Percentiles rank a stretch among this genome's conserved stretches.
phyloP scores from a whole-genome alignment of 2,113 vertebrate species.

The Furnarius figulus region DNA sequence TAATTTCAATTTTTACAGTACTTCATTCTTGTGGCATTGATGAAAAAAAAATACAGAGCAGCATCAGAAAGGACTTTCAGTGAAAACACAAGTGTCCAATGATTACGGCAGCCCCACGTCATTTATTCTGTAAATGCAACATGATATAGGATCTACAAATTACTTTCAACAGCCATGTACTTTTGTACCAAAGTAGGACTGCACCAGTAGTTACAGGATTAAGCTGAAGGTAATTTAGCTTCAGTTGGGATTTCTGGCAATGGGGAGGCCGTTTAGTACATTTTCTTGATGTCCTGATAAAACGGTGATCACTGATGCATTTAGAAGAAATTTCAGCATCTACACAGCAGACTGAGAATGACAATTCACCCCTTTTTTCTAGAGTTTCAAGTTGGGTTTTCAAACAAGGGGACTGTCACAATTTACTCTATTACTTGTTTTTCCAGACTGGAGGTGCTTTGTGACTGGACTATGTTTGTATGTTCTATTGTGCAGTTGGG shows the following conservation, averaged over 20 bases:
- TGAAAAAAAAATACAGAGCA: slow-evolving; percentile 45
- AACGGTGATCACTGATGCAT: slow-evolving; percentile 25
- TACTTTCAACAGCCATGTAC: slow-evolving; percentile 3
- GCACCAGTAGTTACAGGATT: slow-evolving; percentile 15
- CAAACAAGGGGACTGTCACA: not conserved
- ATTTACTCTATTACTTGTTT: slow-evolving; percentile 11
- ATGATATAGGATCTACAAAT: slow-evolving; percentile 39
- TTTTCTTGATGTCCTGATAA: slow-evolving; percentile 53
- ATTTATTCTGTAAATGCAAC: slow-evolving; percentile 47
- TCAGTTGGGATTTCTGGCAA: slow-evolving; percentile 53
- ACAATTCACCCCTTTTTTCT: not conserved
- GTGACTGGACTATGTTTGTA: not conserved
- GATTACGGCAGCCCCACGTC: slow-evolving; percentile 58
- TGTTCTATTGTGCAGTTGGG: not conserved
- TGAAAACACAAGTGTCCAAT: slow-evolving; percentile 54
- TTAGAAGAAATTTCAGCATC: slow-evolving; percentile 38
- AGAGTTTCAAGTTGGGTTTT: slow-evolving; percentile 4
- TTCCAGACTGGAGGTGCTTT: not conserved
- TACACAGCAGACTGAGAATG: not conserved
- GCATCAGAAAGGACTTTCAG: slow-evolving; percentile 55
- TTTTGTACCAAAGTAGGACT: slow-evolving; percentile 42
- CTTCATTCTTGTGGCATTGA: slow-evolving; percentile 63
- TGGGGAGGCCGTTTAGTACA: slow-evolving; percentile 42
- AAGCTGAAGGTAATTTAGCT: slow-evolving; percentile 55
- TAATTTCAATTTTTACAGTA: slow-evolving; percentile 55